Conservation (phyloP, 2,888 invertebrate species). For the Deladenus siricidicola region DNA sequence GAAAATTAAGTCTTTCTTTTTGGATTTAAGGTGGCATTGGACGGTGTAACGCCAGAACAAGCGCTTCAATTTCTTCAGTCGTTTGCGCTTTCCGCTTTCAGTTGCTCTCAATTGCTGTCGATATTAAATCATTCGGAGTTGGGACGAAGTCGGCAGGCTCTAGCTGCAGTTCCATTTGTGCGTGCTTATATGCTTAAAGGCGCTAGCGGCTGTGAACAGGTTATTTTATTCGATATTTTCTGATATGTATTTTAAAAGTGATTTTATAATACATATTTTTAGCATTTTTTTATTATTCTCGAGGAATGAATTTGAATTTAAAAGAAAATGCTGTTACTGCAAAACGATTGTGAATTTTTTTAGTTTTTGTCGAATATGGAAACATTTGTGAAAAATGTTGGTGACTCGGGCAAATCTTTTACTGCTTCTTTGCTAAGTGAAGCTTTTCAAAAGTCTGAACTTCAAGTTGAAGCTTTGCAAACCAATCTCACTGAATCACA, state of each 20-base stretch:
- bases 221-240: background rate
- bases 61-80: conserved; percentile 19
- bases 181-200: conserved; percentile 18
- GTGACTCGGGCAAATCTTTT: too few relatives aligned
- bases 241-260: background rate
- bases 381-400: too few relatives aligned
- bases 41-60: conserved; percentile 8
- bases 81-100: conserved; percentile 20
- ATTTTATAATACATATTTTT: background rate
- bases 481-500: too few relatives aligned
- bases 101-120: conserved; percentile 12
- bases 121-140: conserved; percentile 14
- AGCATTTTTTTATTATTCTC: too few relatives aligned
- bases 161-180: conserved; percentile 20
- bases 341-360: too few relatives aligned
- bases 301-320: too few relatives aligned
- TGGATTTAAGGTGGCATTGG: conserved; percentile 8
- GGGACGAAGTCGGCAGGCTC: background rate
- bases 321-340: too few relatives aligned
- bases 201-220: conserved; percentile 7
- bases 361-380: too few relatives aligned
- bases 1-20: too few relatives aligned
- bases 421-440: too few relatives aligned
- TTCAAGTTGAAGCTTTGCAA: too few relatives aligned
- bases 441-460: too few relatives aligned